phyloP scores from a whole-genome alignment of 2,113 vertebrate genomes.

The Limnothrissa miodon region DNA sequence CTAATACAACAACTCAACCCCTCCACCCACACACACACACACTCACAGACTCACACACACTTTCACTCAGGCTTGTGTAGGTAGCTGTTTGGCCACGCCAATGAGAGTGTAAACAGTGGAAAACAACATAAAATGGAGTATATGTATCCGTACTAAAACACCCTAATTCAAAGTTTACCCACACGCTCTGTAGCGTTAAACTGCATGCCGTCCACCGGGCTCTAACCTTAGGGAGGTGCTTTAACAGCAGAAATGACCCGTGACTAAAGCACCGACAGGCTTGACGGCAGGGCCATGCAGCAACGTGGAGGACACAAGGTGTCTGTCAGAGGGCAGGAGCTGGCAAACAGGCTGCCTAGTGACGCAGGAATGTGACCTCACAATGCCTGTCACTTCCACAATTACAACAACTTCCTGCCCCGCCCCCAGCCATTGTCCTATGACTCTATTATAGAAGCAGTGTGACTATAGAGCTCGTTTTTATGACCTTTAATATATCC shows the following conservation, averaged over 20 bases:
- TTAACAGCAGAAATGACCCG: constrained; percentile 23
- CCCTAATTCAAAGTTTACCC: constrained; percentile 4
- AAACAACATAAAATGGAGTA: background rate
- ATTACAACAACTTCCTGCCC: background rate
- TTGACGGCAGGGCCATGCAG: background rate
- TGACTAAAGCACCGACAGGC: background rate
- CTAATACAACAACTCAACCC: background rate
- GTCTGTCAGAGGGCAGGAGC: background rate
- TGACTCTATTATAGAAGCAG: background rate
- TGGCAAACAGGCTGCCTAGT: background rate
- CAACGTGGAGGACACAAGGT: background rate
- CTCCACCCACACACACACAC: background rate
- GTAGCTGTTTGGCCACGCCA: background rate
- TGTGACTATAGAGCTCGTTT: background rate
- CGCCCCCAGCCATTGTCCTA: background rate
- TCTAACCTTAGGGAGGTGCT: background rate
- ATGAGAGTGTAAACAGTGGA: constrained; percentile 4
- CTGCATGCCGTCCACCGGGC: background rate
- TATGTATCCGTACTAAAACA: constrained; percentile 8
- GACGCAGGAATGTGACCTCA: background rate
- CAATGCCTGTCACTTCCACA: background rate
- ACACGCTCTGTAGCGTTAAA: background rate
- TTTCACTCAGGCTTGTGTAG: background rate
- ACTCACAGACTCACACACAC: no score
- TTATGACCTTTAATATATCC: background rate